Base-by-base conservation (phyloP, 2,888 invertebrate species). In the Hypolimnas misippus region DNA sequence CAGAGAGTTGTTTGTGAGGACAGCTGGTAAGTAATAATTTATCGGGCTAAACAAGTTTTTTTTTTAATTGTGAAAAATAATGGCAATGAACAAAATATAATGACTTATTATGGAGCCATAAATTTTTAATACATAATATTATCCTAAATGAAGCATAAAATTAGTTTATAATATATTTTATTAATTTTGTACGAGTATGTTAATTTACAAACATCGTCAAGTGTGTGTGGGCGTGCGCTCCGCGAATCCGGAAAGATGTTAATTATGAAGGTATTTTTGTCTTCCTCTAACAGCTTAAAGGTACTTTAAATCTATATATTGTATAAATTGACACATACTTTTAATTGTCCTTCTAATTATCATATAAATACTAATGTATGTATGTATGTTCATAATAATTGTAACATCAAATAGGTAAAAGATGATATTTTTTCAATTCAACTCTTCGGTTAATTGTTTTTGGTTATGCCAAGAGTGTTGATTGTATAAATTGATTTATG, bases 171-270 rank as follows among this genome's bases (percentile, higher is more conserved):
- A 49, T 49, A 14, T 25, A 8, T 29, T 8, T 25, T 29, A 49
- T 49, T 49, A 49, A 25, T 29, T 49, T 49, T 29, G 25, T 49
- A 14, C 49, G 14, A 49, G 49, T 49, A 49, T 49, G 49, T 29
- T 49, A 49, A 49, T 49, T 49, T 7, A 46, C 25, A 14, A 46
- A 25, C 25, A 8, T 51, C 19, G 35, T 14, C 12, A 6, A 10
- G 0, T 17, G 31, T 5, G 57, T 38, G 57, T 51, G 51, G 50
- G 57, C 40, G 57, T 29, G n/a, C 31, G 17, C n/a, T 42, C 29
- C 40, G 57, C 57, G 31, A 57, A 51, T 42, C 57, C 51, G 40
- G 31, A 51, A 14, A 40, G 16, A 40, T 42, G 51, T 16, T 42
- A 51, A 42, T 51, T 25, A 12, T 40, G 31, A 38, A 35, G 35